A percentile compares a stretch with the other conserved stretches of the same genome.
These are phyloP conservation scores for Pyralis farinalis DNA, from an alignment of 2,888 invertebrate species.

Conservation along the genomic window DNA sequence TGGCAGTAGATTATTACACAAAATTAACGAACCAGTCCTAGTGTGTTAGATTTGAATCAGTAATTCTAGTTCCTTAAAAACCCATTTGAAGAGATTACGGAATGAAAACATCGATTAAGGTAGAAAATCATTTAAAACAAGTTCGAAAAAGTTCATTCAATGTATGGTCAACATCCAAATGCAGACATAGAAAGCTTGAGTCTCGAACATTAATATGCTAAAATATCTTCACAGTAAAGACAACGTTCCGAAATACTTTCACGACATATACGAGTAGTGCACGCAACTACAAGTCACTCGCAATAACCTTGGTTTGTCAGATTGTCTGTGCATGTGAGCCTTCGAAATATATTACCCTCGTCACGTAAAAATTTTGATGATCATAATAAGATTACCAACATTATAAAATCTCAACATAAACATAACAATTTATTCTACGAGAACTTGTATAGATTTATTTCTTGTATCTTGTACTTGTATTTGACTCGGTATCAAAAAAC, in stretches of 20 bases:
- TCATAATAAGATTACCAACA: background rate
- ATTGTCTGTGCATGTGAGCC: slow-evolving; percentile 34
- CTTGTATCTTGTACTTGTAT: no score
- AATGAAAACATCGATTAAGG: background rate
- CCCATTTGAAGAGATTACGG: background rate
- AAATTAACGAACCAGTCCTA: slow-evolving; percentile 34
- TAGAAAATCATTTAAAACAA: background rate
- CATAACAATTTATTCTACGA: no score
- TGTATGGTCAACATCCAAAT: slow-evolving; percentile 22
- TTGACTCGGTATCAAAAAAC: background rate
- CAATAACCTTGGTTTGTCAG: slow-evolving; percentile 43
- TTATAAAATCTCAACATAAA: no score
- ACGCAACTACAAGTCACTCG: slow-evolving; percentile 52
- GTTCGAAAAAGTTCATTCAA: background rate
- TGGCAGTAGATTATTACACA: slow-evolving; percentile 40
- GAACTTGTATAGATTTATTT: no score
- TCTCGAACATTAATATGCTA: slow-evolving; percentile 67
- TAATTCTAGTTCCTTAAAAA: slow-evolving; percentile 21
- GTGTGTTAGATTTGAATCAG: slow-evolving; percentile 31
- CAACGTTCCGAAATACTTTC: slow-evolving; percentile 73
- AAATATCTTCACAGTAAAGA: slow-evolving; percentile 66
- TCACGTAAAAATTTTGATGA: slow-evolving; percentile 19
- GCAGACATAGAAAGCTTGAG: slow-evolving; percentile 65
- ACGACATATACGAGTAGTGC: slow-evolving; percentile 61
- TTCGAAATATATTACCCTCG: slow-evolving; percentile 45